phyloP scores from a whole-genome alignment of 2,797 vertebrate genomes.

The Sebastes ruberrimus region DNA sequence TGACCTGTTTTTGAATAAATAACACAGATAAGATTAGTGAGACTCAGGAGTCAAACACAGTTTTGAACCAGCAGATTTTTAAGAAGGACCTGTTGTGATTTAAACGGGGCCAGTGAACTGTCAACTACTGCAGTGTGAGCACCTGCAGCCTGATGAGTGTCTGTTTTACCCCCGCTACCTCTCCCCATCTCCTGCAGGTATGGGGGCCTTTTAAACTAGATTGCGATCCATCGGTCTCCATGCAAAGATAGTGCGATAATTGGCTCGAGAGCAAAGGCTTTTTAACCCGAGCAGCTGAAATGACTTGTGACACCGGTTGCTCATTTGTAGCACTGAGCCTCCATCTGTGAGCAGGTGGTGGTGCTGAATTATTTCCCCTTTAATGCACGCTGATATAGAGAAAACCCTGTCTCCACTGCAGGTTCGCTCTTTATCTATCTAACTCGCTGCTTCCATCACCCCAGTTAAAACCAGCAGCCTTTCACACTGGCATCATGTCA shows the following conservation, averaged over 20 bases:
- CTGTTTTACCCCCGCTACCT: background rate
- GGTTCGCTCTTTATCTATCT: background rate
- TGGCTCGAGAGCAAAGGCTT: background rate
- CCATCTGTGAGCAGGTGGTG: slow-evolving; percentile 29
- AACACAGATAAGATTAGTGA: background rate
- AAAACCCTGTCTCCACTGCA: background rate
- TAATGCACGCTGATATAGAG: background rate
- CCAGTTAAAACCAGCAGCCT: background rate
- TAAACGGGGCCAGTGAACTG: background rate
- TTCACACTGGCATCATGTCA: background rate
- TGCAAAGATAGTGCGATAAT: slow-evolving; percentile 12
- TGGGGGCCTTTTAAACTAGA: background rate
- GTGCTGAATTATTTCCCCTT: background rate
- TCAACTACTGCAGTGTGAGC: background rate
- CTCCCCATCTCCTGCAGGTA: background rate
- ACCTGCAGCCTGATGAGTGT: background rate
- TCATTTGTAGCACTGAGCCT: slow-evolving; percentile 17
- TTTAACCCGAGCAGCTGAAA: slow-evolving; percentile 10
- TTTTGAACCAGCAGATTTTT: background rate
- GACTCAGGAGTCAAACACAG: background rate
- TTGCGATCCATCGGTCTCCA: background rate
- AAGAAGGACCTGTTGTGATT: background rate
- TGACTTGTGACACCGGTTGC: slow-evolving; percentile 23
- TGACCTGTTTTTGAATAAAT: background rate
- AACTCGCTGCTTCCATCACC: background rate